phyloP scores from a whole-genome alignment of 2,113 vertebrate genomes.

The Atrichornis clamosus region DNA sequence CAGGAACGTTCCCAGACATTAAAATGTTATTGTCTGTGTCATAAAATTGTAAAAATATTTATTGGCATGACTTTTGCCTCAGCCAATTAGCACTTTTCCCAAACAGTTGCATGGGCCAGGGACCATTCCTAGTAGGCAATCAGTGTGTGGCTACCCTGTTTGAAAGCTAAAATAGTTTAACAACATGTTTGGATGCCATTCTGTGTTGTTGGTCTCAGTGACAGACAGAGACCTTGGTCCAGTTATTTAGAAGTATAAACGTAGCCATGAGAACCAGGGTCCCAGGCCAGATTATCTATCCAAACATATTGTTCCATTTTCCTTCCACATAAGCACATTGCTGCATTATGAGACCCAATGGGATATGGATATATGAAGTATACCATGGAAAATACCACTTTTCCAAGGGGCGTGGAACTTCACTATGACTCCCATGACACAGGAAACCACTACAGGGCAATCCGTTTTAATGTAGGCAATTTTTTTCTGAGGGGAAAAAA shows the following conservation, averaged over 20 bases:
- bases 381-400: not conserved
- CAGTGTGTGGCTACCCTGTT: not conserved
- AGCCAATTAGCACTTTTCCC: not conserved
- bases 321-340: not conserved
- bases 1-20: not conserved
- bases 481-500: not conserved
- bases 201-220: not conserved
- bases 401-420: rapidly evolving
- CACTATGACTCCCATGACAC: not conserved
- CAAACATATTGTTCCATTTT: not conserved
- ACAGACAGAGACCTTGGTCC: not conserved
- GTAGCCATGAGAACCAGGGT: not conserved
- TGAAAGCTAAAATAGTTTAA: not conserved
- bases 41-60: not conserved
- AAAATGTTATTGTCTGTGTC: not conserved
- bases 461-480: not conserved
- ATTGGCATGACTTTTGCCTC: not conserved
- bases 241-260: not conserved
- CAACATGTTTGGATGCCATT: not conserved
- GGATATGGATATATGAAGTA: not conserved
- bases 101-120: not conserved
- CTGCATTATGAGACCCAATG: not conserved
- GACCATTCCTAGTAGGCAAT: not conserved
- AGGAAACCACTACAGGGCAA: not conserved
- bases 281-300: not conserved